Evolutionary conservation across 2,797 vertebrate species (phyloP).

Genomic region (Lutjanus campechanus): DNA sequence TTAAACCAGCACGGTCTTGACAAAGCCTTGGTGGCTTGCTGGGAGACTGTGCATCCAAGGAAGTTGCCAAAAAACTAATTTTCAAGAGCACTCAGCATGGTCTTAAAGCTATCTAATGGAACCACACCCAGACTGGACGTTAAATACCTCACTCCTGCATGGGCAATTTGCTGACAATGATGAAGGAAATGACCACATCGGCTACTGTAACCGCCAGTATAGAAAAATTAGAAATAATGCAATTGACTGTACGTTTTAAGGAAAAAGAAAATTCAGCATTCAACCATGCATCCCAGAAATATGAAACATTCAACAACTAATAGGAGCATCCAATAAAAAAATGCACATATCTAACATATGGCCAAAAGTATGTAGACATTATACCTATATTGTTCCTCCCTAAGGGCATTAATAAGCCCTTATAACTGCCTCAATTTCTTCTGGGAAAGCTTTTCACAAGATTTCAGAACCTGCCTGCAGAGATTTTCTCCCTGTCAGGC

Average conservation of each 20-base stretch:
- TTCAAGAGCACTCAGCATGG: slow-evolving; percentile 84
- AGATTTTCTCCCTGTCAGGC: slow-evolving; percentile 11
- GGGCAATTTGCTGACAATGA: slow-evolving; percentile 70
- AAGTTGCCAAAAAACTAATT: slow-evolving; percentile 86
- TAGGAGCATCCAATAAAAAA: neutral
- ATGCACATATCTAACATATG: neutral
- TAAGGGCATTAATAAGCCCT: neutral
- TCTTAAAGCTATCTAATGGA: slow-evolving; percentile 81
- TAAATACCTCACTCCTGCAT: slow-evolving; percentile 70
- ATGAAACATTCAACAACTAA: neutral
- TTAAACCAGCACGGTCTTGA: slow-evolving; percentile 82
- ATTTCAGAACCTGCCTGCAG: slow-evolving; percentile 3
- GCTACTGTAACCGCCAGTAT: slow-evolving; percentile 19
- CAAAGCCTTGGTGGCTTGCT: slow-evolving; percentile 85
- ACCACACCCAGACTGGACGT: slow-evolving; percentile 70
- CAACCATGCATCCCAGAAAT: neutral
- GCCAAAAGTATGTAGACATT: slow-evolving; percentile 6
- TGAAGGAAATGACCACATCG: slow-evolving; percentile 38
- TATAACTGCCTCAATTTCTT: neutral
- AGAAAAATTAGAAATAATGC: slow-evolving; percentile 14
- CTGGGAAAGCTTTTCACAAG: neutral
- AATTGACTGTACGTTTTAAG: slow-evolving; percentile 27
- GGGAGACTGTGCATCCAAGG: slow-evolving; percentile 77
- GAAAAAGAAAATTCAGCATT: neutral
- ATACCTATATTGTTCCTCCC: neutral